Base-by-base conservation (phyloP, 2,888 invertebrate genomes). In the Bruchidius siliquastri region DNA sequence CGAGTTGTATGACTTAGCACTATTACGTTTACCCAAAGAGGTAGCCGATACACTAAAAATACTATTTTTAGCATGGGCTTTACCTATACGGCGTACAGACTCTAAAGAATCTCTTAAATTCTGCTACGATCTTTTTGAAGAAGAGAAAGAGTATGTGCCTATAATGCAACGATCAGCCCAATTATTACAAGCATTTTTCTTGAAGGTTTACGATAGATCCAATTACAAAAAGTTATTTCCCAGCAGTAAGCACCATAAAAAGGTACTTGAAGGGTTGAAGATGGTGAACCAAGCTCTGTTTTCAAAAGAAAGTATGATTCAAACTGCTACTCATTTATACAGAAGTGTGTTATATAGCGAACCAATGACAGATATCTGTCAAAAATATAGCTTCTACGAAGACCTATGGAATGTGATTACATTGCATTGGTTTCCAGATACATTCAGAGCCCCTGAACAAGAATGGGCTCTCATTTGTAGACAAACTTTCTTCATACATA, bases 151-250 rank as follows among this genome's bases (percentile, higher is more conserved):
- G 18, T 49, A 8, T 13, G 8, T 49, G 13, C 49, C 49, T 1
- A 49, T 72, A 13, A 49, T 49, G 49, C 49, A 49, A 49, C 6
- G 18, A 8, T 49, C 49, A 13, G 8, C 49, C 1, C 49, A 49
- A 49, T 13, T 74, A 75, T 79, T 86, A 8, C 85, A 86, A 74
- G 78, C 85, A 0, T 80, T 81, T 71, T 84, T 85, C 72, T 82
- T 80, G 77, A 80, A 79, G 69, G 72, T 81, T 20, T 83, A 80
- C 73, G 78, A 82, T 3, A 76, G 80, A 75, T 78, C 78, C 72
- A 67, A 84, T 21, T 75, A 79, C 73, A 76, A 72, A 68, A 74
- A 78, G 30, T 83, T 82, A 49, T 70, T 78, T n/a, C 76, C 77
- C 6, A n/a, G 67, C 0, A 77, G 83, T 71, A 80, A 77, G 32